Evolutionary conservation across 2,888 invertebrate genomes (phyloP).

Genomic region (Drosophila paramelanica): DNA sequence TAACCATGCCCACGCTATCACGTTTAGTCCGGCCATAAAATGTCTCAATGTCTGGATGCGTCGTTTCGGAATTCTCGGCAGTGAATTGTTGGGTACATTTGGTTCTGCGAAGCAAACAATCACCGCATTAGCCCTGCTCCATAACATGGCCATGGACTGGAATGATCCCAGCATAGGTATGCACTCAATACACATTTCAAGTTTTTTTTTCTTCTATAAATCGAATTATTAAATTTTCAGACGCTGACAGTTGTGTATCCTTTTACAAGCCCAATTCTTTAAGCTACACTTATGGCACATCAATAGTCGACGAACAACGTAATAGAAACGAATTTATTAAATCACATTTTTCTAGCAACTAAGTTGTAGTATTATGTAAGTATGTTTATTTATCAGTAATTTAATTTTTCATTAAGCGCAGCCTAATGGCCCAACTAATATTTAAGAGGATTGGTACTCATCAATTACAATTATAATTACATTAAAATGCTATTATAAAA

Average conservation of each 20-base stretch:
- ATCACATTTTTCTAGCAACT: conserved; percentile 53
- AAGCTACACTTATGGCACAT: conserved; percentile 9
- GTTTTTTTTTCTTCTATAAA: not conserved
- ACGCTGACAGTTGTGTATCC: conserved; percentile 43
- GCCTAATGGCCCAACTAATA: no score
- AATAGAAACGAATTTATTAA: conserved; percentile 74
- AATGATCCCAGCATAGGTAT: conserved; percentile 71
- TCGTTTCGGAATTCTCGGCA: conserved; percentile 73
- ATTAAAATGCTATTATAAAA: not conserved
- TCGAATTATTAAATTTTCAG: conserved; percentile 23
- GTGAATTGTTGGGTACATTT: conserved; percentile 66
- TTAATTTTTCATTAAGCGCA: not conserved
- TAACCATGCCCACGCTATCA: conserved; percentile 71
- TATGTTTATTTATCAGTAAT: not conserved
- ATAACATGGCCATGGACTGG: conserved; percentile 82
- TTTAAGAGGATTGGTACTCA: not conserved
- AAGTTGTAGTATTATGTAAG: conserved; percentile 9
- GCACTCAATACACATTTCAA: not conserved
- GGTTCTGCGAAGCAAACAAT: conserved; percentile 72
- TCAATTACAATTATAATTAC: not conserved
- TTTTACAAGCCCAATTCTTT: conserved; percentile 47
- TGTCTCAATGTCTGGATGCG: conserved; percentile 67
- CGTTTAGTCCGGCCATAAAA: conserved; percentile 69
- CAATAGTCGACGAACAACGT: conserved; percentile 54
- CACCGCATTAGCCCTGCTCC: conserved; percentile 76